Evolutionary conservation across 2,113 vertebrate species (phyloP), one percentile per base, ranked within the genome.

Genomic region (Lampris megalopsis): DNA sequence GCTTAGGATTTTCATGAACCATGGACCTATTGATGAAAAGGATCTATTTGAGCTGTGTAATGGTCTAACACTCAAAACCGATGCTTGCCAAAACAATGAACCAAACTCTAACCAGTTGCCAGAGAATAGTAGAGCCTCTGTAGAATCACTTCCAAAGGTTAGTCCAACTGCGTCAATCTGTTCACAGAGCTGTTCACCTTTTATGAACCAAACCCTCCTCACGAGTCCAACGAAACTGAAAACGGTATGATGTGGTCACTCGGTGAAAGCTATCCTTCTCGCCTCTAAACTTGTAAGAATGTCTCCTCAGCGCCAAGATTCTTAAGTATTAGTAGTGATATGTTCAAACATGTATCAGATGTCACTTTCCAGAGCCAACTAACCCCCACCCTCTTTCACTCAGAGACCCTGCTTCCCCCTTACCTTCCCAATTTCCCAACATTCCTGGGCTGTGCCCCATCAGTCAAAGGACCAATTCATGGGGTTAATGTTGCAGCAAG

Each of bases 391-490:
- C 75, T 73, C 83, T 83, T 89, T 88, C 75, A 75, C 89, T 83
- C 49, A 0, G 6, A 81, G 80, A 85, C 87, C 85, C 83, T 10
- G 24, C 83, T 83, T 83, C 86, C 72, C 84, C 84, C 80, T 89
- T 80, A 86, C 88, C 90, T 86, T 89, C 82, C 83, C 87, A 87
- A 87, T 90, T 91, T 91, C 90, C 88, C 86, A 86, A 88, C 91
- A 93, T 93, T 93, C 90, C 91, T 92, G 78, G 89, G 87, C 89
- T 7, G 71, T 91, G 91, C 90, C 87, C 85, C 83, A 84, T 89
- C 91, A 92, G 88, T 93, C 92, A 92, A 93, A 93, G 91, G 80
- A 83, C 89, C 92, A 76, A 94, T 91, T 92, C 91, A 92, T 92
- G 86, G 91, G 91, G 89, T 88, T 80, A 89, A 80, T 86, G 91